Base-by-base conservation (phyloP, 2,797 vertebrate species). In the Oreochromis grahami region DNA sequence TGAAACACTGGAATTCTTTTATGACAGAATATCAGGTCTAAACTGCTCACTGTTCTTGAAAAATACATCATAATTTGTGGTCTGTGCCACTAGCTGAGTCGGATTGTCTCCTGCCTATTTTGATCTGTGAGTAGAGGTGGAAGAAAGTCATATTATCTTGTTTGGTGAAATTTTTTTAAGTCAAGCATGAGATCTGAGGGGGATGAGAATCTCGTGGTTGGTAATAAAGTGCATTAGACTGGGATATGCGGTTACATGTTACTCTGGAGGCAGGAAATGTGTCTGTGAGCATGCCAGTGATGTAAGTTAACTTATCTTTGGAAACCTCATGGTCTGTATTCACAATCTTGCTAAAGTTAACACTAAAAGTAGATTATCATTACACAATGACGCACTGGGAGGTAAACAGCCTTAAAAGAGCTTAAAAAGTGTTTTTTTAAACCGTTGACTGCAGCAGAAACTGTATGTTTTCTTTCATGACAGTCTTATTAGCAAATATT, bases 131-230 rank as follows among this genome's bases (percentile, higher is more conserved):
- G 50, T 8, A 21, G 60, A 89, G 60, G 55, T 85, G 58, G 77
- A 76, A 80, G 3, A 88, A 74, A 82, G 77, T 43, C 14, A 2
- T 19, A 43, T 80, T 77, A 77, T 86, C 58, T 83, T 6, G 48
- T 83, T 87, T 60, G 74, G 34, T 81, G 65, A 68, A 89, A 60
- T 84, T 81, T 91, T 86, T 91, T 80, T 78, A 84, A 87, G 74
- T 45, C 3, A 2, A 85, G 84, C 80, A 80, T 85, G 89, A 90
- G 86, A 68, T 80, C 81, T 82, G 77, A 13, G 38, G 32, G 32
- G 83, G 89, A 86, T 88, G 84, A 84, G 79, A 84, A 84, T 82
- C 91, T 76, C 52, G 63, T 93, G 90, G 70, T 76, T 88, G 76
- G 32, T 86, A 84, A 91, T 90, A 81, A 86, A 90, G 65, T 36